Base-by-base conservation (phyloP, 2,797 vertebrate genomes). In the Aselliscus stoliczkanus region DNA sequence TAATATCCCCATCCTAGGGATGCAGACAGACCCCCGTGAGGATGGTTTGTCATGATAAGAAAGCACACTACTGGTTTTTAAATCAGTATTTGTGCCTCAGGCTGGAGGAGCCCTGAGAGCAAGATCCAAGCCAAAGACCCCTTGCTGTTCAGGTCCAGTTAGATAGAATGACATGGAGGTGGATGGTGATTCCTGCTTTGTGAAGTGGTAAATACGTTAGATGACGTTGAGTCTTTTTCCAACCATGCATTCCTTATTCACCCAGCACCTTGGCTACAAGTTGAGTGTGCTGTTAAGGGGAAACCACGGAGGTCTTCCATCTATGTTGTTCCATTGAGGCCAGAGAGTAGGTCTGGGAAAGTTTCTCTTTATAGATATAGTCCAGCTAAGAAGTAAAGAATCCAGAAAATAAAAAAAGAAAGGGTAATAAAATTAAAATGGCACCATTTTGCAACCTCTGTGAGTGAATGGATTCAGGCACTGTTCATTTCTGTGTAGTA, bases 131-230 rank as follows among this genome's bases (percentile, higher is more conserved):
- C 9, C 29, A 77, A 64, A 90, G 7, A 21, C 0, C 7, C 25
- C 1, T 34, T 9, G n/a, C 39, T 54, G 4, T 25, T 52, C 31
- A 44, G 70, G 27, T 65, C 11, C 44, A 23, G 14, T 37, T 18
- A 44, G 47, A 54, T 2, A 62, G 27, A 12, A 6, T 20, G 34
- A 39, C 11, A 0, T 31, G 15, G 42, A 42, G 42, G 20, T 69
- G 21, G 39, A 23, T 6, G 15, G 50, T 0, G 0, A 1, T 14
- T 34, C 2, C 18, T 20, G 29, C 37, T 34, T 29, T 10, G 20
- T 29, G 44, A 62, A 2, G 2, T 13, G 21, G n/a, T n/a, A 3
- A 21, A 29, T 21, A 34, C 1, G 0, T 17, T 47, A 7, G 3
- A 7, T 27, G 31, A 37, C 12, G 34, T 73, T 1, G 0, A 83